Percentiles rank a stretch among this genome's conserved stretches.
Conservation (phyloP, 2,113 vertebrate species). For the Passer montanus region DNA sequence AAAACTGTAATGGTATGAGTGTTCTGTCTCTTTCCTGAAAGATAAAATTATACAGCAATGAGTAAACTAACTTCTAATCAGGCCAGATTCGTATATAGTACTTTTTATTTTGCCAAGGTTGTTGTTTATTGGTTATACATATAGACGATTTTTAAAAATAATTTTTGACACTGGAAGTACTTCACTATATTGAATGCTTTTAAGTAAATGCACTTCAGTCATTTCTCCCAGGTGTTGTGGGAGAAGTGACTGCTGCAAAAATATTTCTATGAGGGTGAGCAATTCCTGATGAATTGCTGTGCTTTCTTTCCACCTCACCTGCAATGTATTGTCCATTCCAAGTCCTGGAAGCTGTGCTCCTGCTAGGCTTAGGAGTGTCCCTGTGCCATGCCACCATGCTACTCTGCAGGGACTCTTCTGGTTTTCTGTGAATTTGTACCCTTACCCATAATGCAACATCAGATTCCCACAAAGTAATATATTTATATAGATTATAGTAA, state of each 20-base stretch:
- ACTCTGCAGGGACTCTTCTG: not conserved
- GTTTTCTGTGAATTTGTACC: not conserved
- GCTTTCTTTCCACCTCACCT: not conserved
- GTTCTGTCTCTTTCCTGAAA: not conserved
- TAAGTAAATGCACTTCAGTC: not conserved
- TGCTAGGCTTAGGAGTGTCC: not conserved
- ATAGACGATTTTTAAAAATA: fast-evolving
- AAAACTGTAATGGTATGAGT: not conserved
- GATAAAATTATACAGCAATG: not conserved
- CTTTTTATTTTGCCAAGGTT: not conserved
- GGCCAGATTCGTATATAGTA: not conserved
- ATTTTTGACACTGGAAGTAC: not conserved
- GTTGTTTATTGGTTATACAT: not conserved
- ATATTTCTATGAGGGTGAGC: not conserved
- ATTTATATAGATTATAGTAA: not conserved
- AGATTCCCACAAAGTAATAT: not conserved
- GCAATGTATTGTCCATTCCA: not conserved
- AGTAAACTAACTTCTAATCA: not conserved
- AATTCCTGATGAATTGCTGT: not conserved
- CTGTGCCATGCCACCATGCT: not conserved
- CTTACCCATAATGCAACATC: not conserved
- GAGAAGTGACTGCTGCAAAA: not conserved
- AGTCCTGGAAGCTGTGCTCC: not conserved
- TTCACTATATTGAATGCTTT: not conserved
- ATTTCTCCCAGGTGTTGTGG: not conserved